Evolutionary conservation across 1,140 invertebrate genomes (phyloP).

Genomic region (Xylocopa sonorina): DNA sequence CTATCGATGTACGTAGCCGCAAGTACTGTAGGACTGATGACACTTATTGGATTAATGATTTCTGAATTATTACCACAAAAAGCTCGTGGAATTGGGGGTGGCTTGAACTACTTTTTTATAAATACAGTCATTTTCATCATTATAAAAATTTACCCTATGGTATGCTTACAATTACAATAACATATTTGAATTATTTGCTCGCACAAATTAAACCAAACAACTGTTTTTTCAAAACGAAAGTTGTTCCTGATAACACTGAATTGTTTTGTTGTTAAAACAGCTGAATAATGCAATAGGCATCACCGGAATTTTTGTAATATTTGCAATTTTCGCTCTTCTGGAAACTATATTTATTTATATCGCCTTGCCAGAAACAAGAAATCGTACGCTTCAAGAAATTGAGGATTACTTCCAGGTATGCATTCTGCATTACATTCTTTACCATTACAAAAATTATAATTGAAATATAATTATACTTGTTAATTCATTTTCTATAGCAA

Average conservation of each 20-base stretch:
- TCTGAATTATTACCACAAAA: slow-evolving; percentile 87
- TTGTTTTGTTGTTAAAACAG: slow-evolving; percentile 49
- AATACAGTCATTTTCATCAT: slow-evolving; percentile 86
- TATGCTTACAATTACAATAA: slow-evolving; percentile 43
- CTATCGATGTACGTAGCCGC: slow-evolving; percentile 86
- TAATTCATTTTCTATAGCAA: no score
- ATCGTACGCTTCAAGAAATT: slow-evolving; percentile 89
- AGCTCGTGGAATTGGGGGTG: slow-evolving; percentile 85
- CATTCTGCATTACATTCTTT: neutral
- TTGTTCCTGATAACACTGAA: no score
- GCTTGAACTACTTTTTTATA: slow-evolving; percentile 87
- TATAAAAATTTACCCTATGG: slow-evolving; percentile 87
- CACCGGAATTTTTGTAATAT: slow-evolving; percentile 86
- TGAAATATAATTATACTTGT: no score
- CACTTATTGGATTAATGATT: slow-evolving; percentile 87
- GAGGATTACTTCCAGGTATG: slow-evolving; percentile 88
- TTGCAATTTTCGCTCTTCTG: slow-evolving; percentile 86
- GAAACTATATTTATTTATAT: slow-evolving; percentile 87
- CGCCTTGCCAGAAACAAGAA: slow-evolving; percentile 92
- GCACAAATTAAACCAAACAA: no score
- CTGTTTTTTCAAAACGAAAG: no score
- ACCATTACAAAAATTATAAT: neutral
- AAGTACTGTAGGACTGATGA: slow-evolving; percentile 88
- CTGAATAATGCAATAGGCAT: slow-evolving; percentile 84
- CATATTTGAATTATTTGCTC: neutral